These are phyloP conservation scores for Polymixis flavicincta DNA, from an alignment of 2,888 invertebrate genomes.

Conservation along the genomic window DNA sequence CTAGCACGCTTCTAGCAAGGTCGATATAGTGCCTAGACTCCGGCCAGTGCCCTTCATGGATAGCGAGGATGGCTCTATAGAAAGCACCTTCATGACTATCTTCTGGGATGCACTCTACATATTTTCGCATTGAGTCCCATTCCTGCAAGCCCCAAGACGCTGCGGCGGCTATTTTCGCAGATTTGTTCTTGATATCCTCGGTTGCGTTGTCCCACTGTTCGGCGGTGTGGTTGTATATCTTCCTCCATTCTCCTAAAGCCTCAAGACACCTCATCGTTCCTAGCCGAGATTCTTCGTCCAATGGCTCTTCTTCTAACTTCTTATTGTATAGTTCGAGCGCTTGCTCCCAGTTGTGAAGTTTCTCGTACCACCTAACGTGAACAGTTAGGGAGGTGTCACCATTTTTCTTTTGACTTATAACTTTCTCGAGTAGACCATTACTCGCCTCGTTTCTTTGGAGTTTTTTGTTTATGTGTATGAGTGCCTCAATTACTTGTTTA, in stretches of 20 bases:
- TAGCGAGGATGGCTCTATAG: constrained; percentile 97
- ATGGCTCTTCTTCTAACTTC: constrained; percentile 92
- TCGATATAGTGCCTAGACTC: constrained; percentile 96
- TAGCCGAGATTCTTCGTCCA: constrained; percentile 95
- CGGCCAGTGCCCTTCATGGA: constrained; percentile 94
- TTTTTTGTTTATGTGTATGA: constrained; percentile 99
- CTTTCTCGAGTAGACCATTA: constrained; percentile 96
- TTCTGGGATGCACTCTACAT: constrained; percentile 96
- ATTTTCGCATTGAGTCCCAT: constrained; percentile 98
- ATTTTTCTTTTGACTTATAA: constrained; percentile 94
- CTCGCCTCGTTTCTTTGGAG: constrained; percentile 99
- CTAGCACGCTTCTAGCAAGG: constrained; percentile 97
- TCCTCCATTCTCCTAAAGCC: constrained; percentile 99
- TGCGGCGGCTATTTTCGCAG: constrained; percentile 97
- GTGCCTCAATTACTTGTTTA: constrained; percentile 96
- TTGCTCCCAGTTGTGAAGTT: constrained; percentile 99
- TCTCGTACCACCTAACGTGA: constrained; percentile 98
- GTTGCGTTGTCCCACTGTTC: constrained; percentile 91
- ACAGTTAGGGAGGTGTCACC: constrained; percentile 89
- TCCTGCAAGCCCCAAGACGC: constrained; percentile 98
- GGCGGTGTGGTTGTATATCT: constrained; percentile 94
- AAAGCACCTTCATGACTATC: constrained; percentile 98
- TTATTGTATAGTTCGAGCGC: constrained; percentile 96
- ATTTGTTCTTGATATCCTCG: constrained; percentile 89
- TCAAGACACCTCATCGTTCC: constrained; percentile 99